These are phyloP conservation scores for Heterotilapia buettikoferi DNA, from an alignment of 2,113 vertebrate genomes.

Conservation along the genomic window DNA sequence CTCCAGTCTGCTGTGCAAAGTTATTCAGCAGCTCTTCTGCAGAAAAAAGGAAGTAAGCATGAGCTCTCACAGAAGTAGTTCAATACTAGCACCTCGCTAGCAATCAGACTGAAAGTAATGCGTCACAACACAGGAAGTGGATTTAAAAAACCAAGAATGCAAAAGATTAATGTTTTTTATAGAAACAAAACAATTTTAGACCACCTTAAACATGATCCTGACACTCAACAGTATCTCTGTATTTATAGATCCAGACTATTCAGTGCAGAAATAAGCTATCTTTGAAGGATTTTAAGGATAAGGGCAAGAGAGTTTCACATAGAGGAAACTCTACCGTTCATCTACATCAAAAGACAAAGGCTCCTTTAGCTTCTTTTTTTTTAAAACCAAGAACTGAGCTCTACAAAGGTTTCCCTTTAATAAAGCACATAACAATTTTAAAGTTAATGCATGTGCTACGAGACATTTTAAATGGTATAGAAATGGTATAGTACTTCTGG, in stretches of 20 bases:
- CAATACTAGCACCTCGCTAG: not conserved
- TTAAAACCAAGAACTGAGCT: not conserved
- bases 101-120: conserved; percentile 8
- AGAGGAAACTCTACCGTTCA: not conserved
- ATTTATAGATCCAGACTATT: not conserved
- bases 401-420: not conserved
- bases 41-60: conserved; percentile 59
- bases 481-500: not conserved
- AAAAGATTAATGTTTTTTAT: not conserved
- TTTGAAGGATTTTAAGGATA: not conserved
- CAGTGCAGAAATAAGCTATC: not conserved
- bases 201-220: not conserved
- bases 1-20: conserved; percentile 96
- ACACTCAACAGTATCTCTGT: not conserved
- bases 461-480: not conserved
- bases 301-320: not conserved
- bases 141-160: not conserved
- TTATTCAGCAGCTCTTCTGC: conserved; percentile 97
- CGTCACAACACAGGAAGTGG: conserved; percentile 33
- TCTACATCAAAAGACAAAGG: not conserved
- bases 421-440: not conserved
- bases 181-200: not conserved
- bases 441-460: not conserved
- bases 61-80: not conserved
- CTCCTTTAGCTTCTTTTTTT: not conserved